Base-by-base conservation (phyloP, 1,140 invertebrate genomes). In the Listronotus bonariensis region DNA sequence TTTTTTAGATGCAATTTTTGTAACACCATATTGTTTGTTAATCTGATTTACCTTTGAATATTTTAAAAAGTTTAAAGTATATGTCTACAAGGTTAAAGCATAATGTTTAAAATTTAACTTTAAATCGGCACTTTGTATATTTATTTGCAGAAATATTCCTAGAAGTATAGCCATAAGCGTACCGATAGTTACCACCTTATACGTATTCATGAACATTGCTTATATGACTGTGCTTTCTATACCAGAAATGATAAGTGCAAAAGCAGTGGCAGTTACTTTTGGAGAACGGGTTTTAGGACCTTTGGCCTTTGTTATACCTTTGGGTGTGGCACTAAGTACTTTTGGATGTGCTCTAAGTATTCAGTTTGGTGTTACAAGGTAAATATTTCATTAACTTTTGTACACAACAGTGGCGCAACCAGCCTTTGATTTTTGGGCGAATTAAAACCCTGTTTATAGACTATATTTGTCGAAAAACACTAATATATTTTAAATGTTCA, bases 91-190 rank as follows among this genome's bases (percentile, higher is more conserved):
- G n/a, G n/a, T n/a, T n/a, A n/a, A n/a, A n/a, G n/a, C n/a, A n/a
- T n/a, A n/a, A n/a, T n/a, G n/a, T n/a, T n/a, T n/a, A n/a, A n/a
- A n/a, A n/a, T n/a, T n/a, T n/a, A 20, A 38, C 36, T 12, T 7
- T 8, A 38, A 7, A 7, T 38, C 36, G 7, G 7, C 38, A 41
- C 3, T 7, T 7, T 14, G 10, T 12, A 41, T 14, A 11, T 12
- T 36, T 53, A 64, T 72, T 82, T 81, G 10, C 76, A 87, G 86
- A 14, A 91, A 91, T 72, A 89, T 91, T 26, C 84, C 93, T 0
- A 84, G 88, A 10, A 93, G 94, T 53, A 96, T 97, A 66, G 82
- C 91, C n/a, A 93, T 97, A 41, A 95, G 92, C 0, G 92, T 96
- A 36, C 92, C 93, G 3, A 79, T 94, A 1, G 91, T 96, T 0